Base-by-base conservation (phyloP, 92 coral and sea anemone species). In the Epizoanthus ramosus region DNA sequence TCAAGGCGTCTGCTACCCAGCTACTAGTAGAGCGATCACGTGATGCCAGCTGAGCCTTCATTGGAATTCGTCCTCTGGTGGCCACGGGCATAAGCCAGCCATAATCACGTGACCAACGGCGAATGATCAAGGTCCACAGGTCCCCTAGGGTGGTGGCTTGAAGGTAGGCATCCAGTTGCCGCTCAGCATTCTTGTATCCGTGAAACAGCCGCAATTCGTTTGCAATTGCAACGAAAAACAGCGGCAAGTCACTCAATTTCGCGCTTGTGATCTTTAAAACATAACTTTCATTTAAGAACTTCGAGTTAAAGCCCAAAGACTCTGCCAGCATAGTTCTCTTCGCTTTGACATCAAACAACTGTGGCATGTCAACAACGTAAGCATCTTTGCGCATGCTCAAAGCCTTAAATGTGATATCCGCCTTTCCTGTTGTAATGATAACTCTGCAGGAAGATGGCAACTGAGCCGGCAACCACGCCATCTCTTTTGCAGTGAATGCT, bases 21-120 rank as follows among this genome's bases (percentile, higher is more conserved):
- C 98, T 98, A 85, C 95, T 96, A 81, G 92, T 96, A 75, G 93
- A 83, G 63, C 97, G 98, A 80, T 96, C 99, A 92, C 98, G 98
- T 64, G 99, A 96, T 41, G 90, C 98, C 70, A 90, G 98, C 60
- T 94, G 83, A 45, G 92, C 93, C 50, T 94, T 92, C 64, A 92
- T 68, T 43, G 99, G 92, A 22, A 90, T 94, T 12, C 97, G 97
- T 65, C 91, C 88, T 9, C 95, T 91, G 17, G 91, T 86, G 19
- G 88, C 91, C 12, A 91, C 96, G 9, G 99, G 98, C 47, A 94
- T 89, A 66, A 96, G 83, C 99, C 99, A 96, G 45, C 97, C 98
- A 79, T 96, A 96, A 85, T 96, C 98, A 72, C 88, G 97, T 15
- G 98, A 91, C 99, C 99, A 96, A 52, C 98, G 98, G 80, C 95